Conservation (phyloP, 2,888 invertebrate species). For the Melieria crassipennis region DNA sequence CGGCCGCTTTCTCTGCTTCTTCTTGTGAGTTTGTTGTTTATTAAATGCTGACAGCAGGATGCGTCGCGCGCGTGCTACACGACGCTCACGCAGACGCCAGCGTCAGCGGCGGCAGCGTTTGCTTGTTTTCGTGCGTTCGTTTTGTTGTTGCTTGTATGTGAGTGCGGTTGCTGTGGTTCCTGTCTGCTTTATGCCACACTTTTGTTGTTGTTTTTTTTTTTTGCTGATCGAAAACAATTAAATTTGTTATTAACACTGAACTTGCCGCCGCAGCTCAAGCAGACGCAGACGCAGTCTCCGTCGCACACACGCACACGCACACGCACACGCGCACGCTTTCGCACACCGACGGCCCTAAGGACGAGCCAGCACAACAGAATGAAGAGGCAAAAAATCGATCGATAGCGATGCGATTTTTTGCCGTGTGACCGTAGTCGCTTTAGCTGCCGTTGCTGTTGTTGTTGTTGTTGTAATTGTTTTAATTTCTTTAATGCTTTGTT, state of each 20-base stretch:
- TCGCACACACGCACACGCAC: constrained; percentile 1
- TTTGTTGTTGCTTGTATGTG: neutral
- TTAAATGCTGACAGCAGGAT: neutral
- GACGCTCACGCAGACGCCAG: no score
- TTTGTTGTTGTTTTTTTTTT: constrained; percentile 1
- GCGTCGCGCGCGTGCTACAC: neutral
- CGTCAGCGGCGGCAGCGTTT: neutral
- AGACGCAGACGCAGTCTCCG: constrained; percentile 17
- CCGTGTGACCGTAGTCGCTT: neutral
- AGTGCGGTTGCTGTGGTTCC: neutral
- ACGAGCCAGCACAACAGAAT: neutral
- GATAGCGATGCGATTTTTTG: constrained; percentile 2
- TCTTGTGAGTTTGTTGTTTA: neutral
- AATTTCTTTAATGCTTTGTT: no score
- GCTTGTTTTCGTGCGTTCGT: neutral
- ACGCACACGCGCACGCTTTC: constrained; percentile 16
- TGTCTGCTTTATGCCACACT: neutral
- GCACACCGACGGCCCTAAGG: neutral
- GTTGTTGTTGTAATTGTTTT: neutral
- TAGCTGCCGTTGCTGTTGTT: neutral
- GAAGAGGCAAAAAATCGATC: constrained; percentile 33
- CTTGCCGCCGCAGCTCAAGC: constrained; percentile 36
- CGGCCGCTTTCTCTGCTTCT: neutral
- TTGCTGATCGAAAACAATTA: constrained; percentile 52
- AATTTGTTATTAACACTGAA: constrained; percentile 59